Evolutionary conservation across 2,113 vertebrate species (phyloP), one percentile per base, ranked within the genome.

Genomic region (Melanocharis versteri): DNA sequence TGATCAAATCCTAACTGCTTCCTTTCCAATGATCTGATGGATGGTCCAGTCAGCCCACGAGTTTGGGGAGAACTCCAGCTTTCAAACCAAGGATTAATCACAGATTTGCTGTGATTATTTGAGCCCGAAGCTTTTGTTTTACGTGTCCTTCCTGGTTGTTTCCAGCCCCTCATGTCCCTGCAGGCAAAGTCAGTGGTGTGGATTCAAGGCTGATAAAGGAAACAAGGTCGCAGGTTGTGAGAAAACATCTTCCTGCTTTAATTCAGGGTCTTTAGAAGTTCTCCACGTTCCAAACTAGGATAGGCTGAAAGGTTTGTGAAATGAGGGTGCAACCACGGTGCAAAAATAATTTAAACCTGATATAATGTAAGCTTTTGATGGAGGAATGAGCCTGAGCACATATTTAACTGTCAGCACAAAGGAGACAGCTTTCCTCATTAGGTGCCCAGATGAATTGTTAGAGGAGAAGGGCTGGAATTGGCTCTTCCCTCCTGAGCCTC

Each of bases 391-490:
- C 81, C 45, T 65, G 39, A 85, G 72, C 86, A 86, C 48, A 79
- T 71, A 69, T 66, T 89, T 88, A 90, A 78, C 88, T 95, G 88
- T 87, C 93, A 93, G 87, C 79, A 94, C 83, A 83, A 79, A 81
- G 64, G 75, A 85, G 82, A 81, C 4, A 5, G 90, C 62, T 88
- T 77, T 94, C 62, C 92, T 90, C 87, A 83, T 70, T 88, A 83
- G 87, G 54, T 56, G 51, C 85, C 60, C 87, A 88, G 79, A 88
- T 62, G 68, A 93, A 80, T 88, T 75, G 47, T 33, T 83, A 77
- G 30, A 53, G 48, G 37, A 89, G 79, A 90, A 89, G 35, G 54
- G 87, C 44, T 90, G 64, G 87, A 93, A 71, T 24, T 5, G 6
- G 24, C 15, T 77, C 56, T 91, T 93, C 51, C 60, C 76, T 61